These are phyloP conservation scores for Ennomos quercinarius DNA, from an alignment of 2,888 invertebrate species.

Conservation along the genomic window DNA sequence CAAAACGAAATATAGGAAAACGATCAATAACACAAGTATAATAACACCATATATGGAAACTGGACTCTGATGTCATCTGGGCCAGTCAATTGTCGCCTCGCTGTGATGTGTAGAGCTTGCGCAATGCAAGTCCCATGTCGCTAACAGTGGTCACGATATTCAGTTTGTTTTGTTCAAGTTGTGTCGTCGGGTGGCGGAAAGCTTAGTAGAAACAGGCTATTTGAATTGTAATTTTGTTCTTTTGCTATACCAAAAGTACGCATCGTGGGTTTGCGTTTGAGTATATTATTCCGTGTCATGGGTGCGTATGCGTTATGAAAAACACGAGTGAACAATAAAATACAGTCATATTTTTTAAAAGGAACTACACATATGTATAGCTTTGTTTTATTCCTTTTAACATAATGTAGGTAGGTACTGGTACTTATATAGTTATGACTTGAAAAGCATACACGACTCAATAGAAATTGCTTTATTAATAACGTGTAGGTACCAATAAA, in stretches of 20 bases:
- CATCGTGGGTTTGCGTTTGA: too few relatives aligned
- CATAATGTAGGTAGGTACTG: too few relatives aligned
- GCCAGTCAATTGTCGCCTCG: conserved; percentile 20
- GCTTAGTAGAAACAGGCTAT: background rate
- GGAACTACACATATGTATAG: too few relatives aligned
- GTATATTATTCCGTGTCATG: too few relatives aligned
- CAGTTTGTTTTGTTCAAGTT: conserved; percentile 10
- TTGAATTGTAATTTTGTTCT: too few relatives aligned
- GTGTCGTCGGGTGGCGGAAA: conserved; percentile 6
- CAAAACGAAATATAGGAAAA: too few relatives aligned
- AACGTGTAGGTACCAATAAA: conserved; percentile 44
- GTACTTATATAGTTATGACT: background rate
- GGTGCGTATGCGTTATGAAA: too few relatives aligned
- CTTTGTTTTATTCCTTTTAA: too few relatives aligned
- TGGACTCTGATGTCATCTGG: conserved; percentile 18
- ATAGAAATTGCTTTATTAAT: conserved; percentile 33
- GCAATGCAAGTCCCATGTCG: conserved; percentile 14
- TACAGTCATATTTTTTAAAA: too few relatives aligned
- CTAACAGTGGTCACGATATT: conserved; percentile 3
- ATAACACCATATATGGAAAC: conserved; percentile 1
- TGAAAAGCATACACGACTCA: conserved; percentile 2
- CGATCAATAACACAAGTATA: too few relatives aligned
- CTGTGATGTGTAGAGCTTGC: conserved; percentile 20
- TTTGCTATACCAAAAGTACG: background rate
- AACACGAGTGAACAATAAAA: too few relatives aligned